phyloP scores from a whole-genome alignment of 2,113 vertebrate species.

The Lynx canadensis region DNA sequence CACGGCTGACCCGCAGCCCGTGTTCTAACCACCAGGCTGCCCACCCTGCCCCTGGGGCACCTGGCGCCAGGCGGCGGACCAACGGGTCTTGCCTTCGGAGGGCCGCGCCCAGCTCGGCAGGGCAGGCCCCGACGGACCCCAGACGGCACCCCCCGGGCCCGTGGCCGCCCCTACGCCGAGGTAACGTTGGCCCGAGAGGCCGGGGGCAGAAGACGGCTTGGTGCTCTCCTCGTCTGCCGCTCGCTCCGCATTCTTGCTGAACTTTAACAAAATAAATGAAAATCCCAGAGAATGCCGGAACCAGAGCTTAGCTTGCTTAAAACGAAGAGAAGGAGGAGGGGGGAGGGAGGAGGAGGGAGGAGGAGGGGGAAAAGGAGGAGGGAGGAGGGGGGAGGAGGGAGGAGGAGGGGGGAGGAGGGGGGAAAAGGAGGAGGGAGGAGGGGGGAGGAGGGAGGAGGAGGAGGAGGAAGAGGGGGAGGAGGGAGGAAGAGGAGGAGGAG shows the following conservation, averaged over 20 bases:
- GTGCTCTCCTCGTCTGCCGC: neutral
- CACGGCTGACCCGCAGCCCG: neutral
- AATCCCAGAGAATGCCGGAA: neutral
- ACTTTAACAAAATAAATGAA: neutral
- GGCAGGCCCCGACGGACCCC: accelerated
- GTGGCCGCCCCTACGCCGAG: accelerated
- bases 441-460: too few relatives aligned
- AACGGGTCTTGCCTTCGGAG: neutral
- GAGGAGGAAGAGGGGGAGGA: too few relatives aligned
- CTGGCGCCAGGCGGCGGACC: neutral
- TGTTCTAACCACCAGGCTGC: neutral
- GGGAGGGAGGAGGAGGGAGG: too few relatives aligned
- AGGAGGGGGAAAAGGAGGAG: too few relatives aligned
- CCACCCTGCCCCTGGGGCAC: neutral
- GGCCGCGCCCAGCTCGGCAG: neutral
- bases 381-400: too few relatives aligned
- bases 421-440: too few relatives aligned
- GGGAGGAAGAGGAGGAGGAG: too few relatives aligned
- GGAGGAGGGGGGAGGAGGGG: too few relatives aligned
- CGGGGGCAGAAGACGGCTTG: neutral
- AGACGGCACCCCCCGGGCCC: neutral
- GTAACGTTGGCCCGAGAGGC: neutral
- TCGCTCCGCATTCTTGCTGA: conserved; percentile 25
- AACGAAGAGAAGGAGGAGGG: too few relatives aligned
- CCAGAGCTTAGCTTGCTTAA: too few relatives aligned